Conservation (phyloP, 2,888 invertebrate species). For the Stictocephala bisonia region DNA sequence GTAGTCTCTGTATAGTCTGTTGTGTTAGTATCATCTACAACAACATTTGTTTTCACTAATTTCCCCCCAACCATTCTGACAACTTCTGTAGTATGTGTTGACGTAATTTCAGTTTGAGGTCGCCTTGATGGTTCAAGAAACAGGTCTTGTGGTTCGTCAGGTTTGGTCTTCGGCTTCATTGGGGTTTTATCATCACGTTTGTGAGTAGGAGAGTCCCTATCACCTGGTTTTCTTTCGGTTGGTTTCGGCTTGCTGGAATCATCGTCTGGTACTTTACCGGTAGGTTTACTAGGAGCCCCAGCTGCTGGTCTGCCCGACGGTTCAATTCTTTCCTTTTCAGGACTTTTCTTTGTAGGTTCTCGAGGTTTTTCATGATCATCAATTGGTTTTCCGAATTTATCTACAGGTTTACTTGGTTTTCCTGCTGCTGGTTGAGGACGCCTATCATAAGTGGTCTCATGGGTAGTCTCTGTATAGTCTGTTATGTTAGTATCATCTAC, state of each 20-base stretch:
- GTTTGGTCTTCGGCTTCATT: no score
- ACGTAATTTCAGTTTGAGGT: no score
- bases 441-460: slow-evolving; percentile 4
- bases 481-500: slow-evolving; percentile 22
- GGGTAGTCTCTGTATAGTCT: not conserved
- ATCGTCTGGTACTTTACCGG: slow-evolving; percentile 3
- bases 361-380: not conserved
- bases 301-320: slow-evolving; percentile 33
- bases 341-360: slow-evolving; percentile 14
- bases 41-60: no score
- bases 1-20: no score
- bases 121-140: no score
- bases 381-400: slow-evolving; percentile 14
- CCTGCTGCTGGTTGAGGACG: slow-evolving; percentile 41
- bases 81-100: no score
- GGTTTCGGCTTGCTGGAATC: not conserved
- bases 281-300: slow-evolving; percentile 24
- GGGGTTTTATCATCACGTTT: not conserved
- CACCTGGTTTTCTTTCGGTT: not conserved
- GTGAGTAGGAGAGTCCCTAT: no score
- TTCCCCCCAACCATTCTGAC: no score
- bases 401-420: slow-evolving; percentile 33
- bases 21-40: no score
- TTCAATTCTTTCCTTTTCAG: slow-evolving; percentile 18
- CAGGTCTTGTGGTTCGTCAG: no score